Base-by-base conservation (phyloP, 2,113 vertebrate species). In the Pedionomus torquatus region DNA sequence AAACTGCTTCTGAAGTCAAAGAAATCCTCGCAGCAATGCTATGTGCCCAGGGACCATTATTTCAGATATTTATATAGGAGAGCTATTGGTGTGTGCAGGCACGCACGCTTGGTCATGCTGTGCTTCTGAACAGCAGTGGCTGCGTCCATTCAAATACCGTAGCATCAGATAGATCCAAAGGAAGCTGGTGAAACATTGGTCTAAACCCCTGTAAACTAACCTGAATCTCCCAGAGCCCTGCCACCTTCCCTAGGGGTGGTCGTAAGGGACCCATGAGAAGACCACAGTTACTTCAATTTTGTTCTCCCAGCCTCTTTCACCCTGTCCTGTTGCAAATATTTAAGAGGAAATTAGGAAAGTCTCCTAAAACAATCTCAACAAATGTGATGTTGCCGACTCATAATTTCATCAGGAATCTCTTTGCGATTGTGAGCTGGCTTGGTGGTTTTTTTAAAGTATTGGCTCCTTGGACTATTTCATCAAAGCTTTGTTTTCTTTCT, bases 1-100 rank as follows among this genome's bases (percentile, higher is more conserved):
- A 84, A 97, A 90, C 93, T 84, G 86, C 69, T 71, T 89, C 95
- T 97, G 95, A 97, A 96, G 94, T 97, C 94, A 97, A 63, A 94
- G 92, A 91, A 97, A 86, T 83, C 85, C 69, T 97, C 55, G 19
- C 72, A 96, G 83, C 90, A 82, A 21, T 66, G 63, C 91, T 48
- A 1, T 86, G 93, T 74, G 87, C 84, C 89, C 41, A 17, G 95
- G 54, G 77, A 63, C 51, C 44, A 17, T 75, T 74, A 25, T 69
- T 90, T 63, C 69, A 80, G 61, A 18, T 81, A 25, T 17, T 58
- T 52, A 33, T 81, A 25, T 60, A 4, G n/a, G 25, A 52, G 87
- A 75, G 74, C 78, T 80, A 20, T 46, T 41, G 76, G 70, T 5
- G 48, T 37, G 63, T 74, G 91, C 26, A 58, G 89, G 81, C 94